Evolutionary conservation across 2,888 invertebrate species (phyloP), one percentile per base, ranked within the genome.

Genomic region (Crematogaster levior): DNA sequence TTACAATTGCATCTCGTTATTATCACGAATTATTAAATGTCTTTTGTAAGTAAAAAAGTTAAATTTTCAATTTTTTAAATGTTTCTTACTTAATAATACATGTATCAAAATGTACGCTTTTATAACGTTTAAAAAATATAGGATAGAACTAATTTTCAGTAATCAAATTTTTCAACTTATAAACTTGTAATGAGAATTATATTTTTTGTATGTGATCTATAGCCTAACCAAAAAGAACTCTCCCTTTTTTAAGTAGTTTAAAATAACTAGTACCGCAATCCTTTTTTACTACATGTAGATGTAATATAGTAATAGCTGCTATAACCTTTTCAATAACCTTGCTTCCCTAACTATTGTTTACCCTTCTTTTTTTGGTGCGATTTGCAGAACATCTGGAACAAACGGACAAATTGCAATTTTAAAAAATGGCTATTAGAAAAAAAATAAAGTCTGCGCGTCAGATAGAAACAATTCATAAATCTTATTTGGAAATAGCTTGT

Each of bases 141-240:
- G 6, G 7, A 24, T 24, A 34, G n/a, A n/a, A n/a, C n/a, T n/a
- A n/a, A 37, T 72, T 58, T 37, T 37, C 1, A 24, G 24, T 72
- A 30, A 6, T 30, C n/a, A 34, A 21, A 15, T 48, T 37, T 12
- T 37, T 6, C 4, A 37, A 34, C 4, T 56, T 56, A 9, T 5
- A 2, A 1, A 18, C 5, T 21, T 15, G n/a, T n/a, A n/a, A n/a
- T n/a, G n/a, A 51, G 10, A 48, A 34, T 48, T 27, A 43, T 10
- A 24, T 43, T 37, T 51, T 60, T 61, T 15, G 77, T n/a, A n/a
- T n/a, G n/a, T n/a, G n/a, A 40, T 58, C 51, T 58, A 79, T 46
- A 77, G 73, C 85, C 86, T 53, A 87, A 85, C 85, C 84, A 86
- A 87, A 85, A 85, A 86, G 85, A 85, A 85, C 89, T 90, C 90